phyloP scores from a whole-genome alignment of 2,797 vertebrate species.

The Megalops cyprinoides region DNA sequence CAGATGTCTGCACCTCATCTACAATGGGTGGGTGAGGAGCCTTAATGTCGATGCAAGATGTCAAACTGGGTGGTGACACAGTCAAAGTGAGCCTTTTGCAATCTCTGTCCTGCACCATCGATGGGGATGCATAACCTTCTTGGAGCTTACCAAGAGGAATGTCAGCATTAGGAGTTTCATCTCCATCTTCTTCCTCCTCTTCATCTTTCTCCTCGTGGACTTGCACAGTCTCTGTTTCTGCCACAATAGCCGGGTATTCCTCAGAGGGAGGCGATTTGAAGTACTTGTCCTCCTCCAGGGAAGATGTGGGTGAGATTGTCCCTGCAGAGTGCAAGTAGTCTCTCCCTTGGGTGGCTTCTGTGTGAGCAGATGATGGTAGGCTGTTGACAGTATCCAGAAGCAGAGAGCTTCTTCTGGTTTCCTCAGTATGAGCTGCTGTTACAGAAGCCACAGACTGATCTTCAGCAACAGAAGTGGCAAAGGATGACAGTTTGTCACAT shows the following conservation, averaged over 20 bases:
- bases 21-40: constrained; percentile 55
- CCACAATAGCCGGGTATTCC: constrained; percentile 77
- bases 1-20: constrained; percentile 54
- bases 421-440: constrained; percentile 85
- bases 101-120: constrained; percentile 62
- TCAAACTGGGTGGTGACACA: constrained; percentile 51
- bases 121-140: constrained; percentile 69
- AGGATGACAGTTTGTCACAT: constrained; percentile 93
- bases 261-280: constrained; percentile 87
- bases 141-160: constrained; percentile 80
- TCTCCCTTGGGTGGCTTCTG: constrained; percentile 80
- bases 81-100: constrained; percentile 42
- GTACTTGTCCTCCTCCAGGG: constrained; percentile 92
- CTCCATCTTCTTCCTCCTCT: constrained; percentile 76
- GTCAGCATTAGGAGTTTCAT: constrained; percentile 80
- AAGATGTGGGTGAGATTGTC: constrained; percentile 94
- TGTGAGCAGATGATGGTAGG: constrained; percentile 77
- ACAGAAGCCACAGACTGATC: constrained; percentile 89
- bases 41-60: constrained; percentile 52
- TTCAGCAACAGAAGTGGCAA: constrained; percentile 93
- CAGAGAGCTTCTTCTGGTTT: constrained; percentile 83
- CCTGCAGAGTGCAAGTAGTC: constrained; percentile 88
- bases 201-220: constrained; percentile 59
- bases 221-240: constrained; percentile 69
- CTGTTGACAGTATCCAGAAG: constrained; percentile 81